Base-by-base conservation (phyloP, 1,140 invertebrate genomes). In the silkworm (Bombyx mori) region DNA sequence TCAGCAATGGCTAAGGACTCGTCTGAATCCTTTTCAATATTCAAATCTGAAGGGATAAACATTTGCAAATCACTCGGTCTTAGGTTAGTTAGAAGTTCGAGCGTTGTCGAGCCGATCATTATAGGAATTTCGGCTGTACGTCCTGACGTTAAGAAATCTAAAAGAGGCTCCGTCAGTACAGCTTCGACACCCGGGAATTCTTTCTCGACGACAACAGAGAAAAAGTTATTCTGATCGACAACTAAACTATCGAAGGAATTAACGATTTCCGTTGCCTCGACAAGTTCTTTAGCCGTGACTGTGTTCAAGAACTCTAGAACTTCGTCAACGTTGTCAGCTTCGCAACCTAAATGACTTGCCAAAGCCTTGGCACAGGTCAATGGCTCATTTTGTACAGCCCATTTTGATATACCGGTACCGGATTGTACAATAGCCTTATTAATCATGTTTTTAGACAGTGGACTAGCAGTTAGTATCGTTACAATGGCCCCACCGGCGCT, bases 371-470 rank as follows among this genome's bases (percentile, higher is more conserved):
- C 85, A 44, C 85, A 80, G 10, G 81, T 65, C 0, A 86, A 22
- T 1, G 84, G 82, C 55, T 79, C 67, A 8, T 70, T 69, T 57
- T 88, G 76, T 10, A 70, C 70, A 1, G 89, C 88, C 90, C 91
- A 93, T 47, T 89, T 82, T 69, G 89, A 90, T 6, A 93, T 74
- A 0, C 91, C 90, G 8, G 90, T 90, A 0, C 94, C 94, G 63
- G 92, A 92, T 85, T 92, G 90, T 8, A 90, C 72, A 44, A 93
- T 91, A 0, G 89, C 92, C 58, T 89, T 88, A 58, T 89, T 91
- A 62, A 93, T 93, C 10, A 92, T 67, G 53, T 86, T 83, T 26
- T 77, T 76, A 0, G 89, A 79, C 9, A 89, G 53, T 0, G 89
- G 89, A 52, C 90, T 90, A 6, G 86, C 79, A 52, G 90, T 78